A percentile compares a stretch with the other conserved stretches of the same genome.
phyloP scores from a whole-genome alignment of 2,888 invertebrate genomes.

The Sesia apiformis region DNA sequence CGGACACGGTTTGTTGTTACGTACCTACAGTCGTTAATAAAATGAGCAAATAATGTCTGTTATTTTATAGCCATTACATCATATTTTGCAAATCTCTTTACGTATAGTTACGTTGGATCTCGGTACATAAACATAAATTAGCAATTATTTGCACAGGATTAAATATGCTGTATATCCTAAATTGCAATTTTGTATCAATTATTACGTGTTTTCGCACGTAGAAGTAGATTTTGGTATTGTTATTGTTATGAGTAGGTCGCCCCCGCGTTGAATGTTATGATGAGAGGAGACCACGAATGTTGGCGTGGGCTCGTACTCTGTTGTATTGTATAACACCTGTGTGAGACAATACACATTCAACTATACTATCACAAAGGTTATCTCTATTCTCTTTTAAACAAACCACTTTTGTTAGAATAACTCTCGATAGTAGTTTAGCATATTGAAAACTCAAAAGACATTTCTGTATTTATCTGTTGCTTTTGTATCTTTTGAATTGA shows the following conservation, averaged over 20 bases:
- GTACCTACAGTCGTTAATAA: conserved; percentile 28
- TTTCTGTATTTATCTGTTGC: too few relatives aligned
- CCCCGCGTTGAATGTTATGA: conserved; percentile 21
- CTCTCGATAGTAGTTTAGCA: too few relatives aligned
- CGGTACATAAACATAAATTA: not conserved
- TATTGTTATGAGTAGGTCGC: conserved; percentile 15
- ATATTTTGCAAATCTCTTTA: conserved; percentile 16
- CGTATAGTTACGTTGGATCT: not conserved
- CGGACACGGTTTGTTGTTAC: conserved; percentile 24
- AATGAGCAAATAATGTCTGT: conserved; percentile 45
- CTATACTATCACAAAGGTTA: conserved; percentile 34
- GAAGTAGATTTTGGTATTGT: too few relatives aligned
- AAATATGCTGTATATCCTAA: not conserved
- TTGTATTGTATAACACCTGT: conserved; percentile 31
- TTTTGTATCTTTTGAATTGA: conserved; percentile 13
- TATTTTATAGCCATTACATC: conserved; percentile 52
- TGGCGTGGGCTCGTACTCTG: conserved; percentile 36
- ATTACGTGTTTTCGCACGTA: not conserved
- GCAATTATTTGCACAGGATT: not conserved
- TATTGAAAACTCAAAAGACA: too few relatives aligned
- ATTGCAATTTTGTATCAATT: not conserved
- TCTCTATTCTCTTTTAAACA: conserved; percentile 15
- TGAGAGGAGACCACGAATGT: conserved; percentile 26
- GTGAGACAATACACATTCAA: conserved; percentile 11
- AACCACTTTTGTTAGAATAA: not conserved